Percentiles rank a stretch among this genome's conserved stretches.
Evolutionary conservation across 2,888 invertebrate species (phyloP).

Genomic region (Cabera pusaria): DNA sequence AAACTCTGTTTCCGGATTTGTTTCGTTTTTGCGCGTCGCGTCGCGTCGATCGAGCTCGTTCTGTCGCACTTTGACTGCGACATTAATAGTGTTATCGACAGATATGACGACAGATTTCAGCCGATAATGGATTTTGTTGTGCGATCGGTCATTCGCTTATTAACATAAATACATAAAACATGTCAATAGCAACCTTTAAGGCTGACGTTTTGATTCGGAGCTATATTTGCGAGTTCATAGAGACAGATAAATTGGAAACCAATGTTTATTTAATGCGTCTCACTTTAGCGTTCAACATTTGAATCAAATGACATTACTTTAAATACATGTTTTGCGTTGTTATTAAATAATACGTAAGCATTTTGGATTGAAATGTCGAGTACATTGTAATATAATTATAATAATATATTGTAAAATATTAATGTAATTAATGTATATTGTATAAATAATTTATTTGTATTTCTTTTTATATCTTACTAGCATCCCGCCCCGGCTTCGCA

Average conservation of each 20-base stretch:
- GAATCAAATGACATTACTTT: too few species aligned
- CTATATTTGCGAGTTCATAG: constrained; percentile 8
- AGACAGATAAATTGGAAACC: constrained; percentile 13
- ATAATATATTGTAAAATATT: too few species aligned
- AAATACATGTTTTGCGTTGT: too few species aligned
- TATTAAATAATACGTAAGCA: too few species aligned
- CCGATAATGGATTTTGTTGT: constrained; percentile 28
- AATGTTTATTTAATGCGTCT: constrained; percentile 11
- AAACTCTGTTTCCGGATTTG: constrained; percentile 28
- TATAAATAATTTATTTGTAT: too few species aligned
- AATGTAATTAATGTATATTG: too few species aligned
- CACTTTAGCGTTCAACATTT: too few species aligned
- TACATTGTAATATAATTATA: too few species aligned
- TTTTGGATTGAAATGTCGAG: too few species aligned
- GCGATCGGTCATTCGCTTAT: constrained; percentile 18
- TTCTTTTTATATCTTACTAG: too few species aligned
- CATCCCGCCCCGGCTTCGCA: too few species aligned
- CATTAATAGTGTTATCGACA: constrained; percentile 1
- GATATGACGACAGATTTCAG: constrained; percentile 12
- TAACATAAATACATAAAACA: constrained; percentile 24
- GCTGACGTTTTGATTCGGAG: constrained; percentile 3
- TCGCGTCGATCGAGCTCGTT: not conserved
- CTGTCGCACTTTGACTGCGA: constrained; percentile 3
- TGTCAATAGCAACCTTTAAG: constrained; percentile 13
- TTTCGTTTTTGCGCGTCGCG: constrained; percentile 16